phyloP scores from a whole-genome alignment of 2,797 vertebrate genomes.

The Onychomys arenicola region DNA sequence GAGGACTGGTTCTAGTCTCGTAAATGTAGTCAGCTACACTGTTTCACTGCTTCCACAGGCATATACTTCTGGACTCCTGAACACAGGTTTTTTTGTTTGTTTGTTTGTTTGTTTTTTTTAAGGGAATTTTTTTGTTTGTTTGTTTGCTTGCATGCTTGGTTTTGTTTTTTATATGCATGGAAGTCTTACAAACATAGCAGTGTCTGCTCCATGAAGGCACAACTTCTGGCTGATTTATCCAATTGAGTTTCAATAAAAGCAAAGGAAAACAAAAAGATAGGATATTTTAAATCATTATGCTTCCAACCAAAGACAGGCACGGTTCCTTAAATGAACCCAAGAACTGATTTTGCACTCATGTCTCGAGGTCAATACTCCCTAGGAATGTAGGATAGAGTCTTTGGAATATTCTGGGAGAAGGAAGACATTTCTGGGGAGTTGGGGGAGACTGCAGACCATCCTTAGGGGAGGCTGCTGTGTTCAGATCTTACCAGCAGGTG shows the following conservation, averaged over 20 bases:
- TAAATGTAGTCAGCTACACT: conserved; percentile 10
- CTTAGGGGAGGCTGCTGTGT: conserved; percentile 18
- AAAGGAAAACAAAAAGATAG: background rate
- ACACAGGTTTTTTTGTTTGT: background rate
- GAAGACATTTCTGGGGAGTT: conserved; percentile 2
- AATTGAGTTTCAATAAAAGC: conserved; percentile 17
- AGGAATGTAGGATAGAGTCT: background rate
- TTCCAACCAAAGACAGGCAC: background rate
- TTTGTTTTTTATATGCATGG: background rate
- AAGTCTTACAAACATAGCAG: background rate
- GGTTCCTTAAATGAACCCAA: background rate
- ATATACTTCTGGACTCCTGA: background rate
- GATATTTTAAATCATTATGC: background rate
- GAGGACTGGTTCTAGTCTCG: background rate
- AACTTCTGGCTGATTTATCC: background rate
- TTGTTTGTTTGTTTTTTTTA: too few species aligned
- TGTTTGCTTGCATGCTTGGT: background rate
- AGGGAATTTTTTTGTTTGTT: background rate
- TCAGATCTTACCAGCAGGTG: conserved; percentile 54
- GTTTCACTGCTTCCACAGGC: background rate
- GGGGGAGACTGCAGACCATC: background rate
- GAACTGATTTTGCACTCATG: background rate
- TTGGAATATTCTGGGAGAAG: conserved; percentile 31
- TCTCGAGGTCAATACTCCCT: background rate
- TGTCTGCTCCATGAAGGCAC: background rate